phyloP scores from a whole-genome alignment of 2,113 vertebrate species.

The Melanostigma gelatinosum region DNA sequence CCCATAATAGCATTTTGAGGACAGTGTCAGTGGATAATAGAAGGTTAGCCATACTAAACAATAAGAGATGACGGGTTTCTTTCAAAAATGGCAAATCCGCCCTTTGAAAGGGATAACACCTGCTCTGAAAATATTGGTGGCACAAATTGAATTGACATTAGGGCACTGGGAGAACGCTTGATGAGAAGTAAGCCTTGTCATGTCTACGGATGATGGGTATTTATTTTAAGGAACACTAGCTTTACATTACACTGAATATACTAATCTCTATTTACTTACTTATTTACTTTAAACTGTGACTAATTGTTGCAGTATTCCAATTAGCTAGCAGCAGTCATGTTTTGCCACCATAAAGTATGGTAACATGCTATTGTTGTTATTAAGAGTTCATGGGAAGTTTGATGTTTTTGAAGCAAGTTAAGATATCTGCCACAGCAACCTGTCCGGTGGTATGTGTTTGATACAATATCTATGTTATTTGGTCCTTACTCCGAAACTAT shows the following conservation, averaged over 20 bases:
- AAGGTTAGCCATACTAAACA: conserved; percentile 50
- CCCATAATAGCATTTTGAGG: conserved; percentile 55
- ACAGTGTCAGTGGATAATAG: conserved; percentile 48
- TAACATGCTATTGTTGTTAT: neutral
- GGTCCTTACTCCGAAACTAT: neutral
- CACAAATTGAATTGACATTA: neutral
- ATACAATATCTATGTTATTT: neutral
- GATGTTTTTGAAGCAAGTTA: neutral
- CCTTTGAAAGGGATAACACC: neutral
- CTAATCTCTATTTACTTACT: neutral
- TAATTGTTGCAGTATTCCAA: neutral
- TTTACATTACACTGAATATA: neutral
- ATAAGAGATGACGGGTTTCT: conserved; percentile 29
- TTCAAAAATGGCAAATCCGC: conserved; percentile 11
- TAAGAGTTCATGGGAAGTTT: neutral
- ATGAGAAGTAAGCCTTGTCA: neutral
- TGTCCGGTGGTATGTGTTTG: neutral
- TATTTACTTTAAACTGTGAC: neutral
- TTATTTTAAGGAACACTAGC: neutral
- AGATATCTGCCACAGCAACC: neutral
- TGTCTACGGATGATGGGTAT: neutral
- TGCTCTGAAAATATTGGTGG: conserved; percentile 1
- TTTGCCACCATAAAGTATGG: neutral
- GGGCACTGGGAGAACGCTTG: neutral
- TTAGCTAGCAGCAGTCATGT: neutral